These are phyloP conservation scores for Eublepharis macularius DNA, from an alignment of 2,113 vertebrate species.

Conservation along the genomic window DNA sequence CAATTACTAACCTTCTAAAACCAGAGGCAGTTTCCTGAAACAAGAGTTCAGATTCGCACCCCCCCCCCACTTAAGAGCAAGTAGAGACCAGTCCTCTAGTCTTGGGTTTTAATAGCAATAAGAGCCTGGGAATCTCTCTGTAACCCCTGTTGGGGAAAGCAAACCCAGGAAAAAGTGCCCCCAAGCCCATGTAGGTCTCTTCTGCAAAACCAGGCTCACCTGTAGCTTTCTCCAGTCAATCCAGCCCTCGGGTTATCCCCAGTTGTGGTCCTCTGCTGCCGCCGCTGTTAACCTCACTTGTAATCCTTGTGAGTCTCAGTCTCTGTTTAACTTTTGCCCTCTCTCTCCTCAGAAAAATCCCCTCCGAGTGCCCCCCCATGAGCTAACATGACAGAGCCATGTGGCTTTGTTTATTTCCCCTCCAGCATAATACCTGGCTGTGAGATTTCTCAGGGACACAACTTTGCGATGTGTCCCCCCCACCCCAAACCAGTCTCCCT, in stretches of 20 bases:
- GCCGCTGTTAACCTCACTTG: neutral
- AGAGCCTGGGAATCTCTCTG: neutral
- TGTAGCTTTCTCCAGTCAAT: neutral
- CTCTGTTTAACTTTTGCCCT: neutral
- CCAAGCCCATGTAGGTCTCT: neutral
- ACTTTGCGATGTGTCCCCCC: neutral
- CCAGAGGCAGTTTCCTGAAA: neutral
- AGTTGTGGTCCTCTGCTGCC: neutral
- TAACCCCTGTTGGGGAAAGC: neutral
- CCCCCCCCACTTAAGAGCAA: neutral
- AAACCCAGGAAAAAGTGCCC: neutral
- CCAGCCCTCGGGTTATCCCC: neutral
- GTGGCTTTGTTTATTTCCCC: conserved; percentile 16
- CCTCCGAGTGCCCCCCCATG: neutral
- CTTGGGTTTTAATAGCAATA: neutral
- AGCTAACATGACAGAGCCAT: neutral
- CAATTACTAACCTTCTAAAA: neutral
- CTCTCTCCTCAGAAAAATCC: neutral
- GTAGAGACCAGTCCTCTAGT: neutral
- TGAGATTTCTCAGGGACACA: neutral
- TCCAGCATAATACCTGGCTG: neutral
- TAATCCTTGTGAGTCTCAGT: neutral
- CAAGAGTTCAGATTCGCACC: neutral
- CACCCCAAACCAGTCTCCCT: too few relatives aligned
- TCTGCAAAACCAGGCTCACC: neutral